Base-by-base conservation (phyloP, 2,113 vertebrate species). In the Lampris megalopsis region DNA sequence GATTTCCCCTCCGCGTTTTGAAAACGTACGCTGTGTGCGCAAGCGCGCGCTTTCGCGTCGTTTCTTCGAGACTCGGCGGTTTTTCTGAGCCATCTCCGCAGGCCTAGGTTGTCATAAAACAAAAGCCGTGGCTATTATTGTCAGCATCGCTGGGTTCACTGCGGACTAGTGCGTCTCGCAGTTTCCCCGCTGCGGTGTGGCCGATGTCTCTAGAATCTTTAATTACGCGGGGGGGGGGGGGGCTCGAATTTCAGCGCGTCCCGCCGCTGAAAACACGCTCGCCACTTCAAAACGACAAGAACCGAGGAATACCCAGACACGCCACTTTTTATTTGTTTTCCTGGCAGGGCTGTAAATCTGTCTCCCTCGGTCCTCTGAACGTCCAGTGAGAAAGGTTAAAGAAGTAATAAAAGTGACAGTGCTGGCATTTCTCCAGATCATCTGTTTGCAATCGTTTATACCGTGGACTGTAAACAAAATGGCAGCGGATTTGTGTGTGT, bases 331-430 rank as follows among this genome's bases (percentile, higher is more conserved):
- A 60, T 80, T 67, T 66, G 10, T 69, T 75, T 71, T 75, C 60
- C 36, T 13, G 65, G 60, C 66, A 77, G 43, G 9, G 40, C 11
- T 0, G 24, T 78, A 63, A 82, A 85, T 72, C 45, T 52, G 68
- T 71, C 73, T 80, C 41, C 2, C 49, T 42, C 36, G 1, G 60
- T 68, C 67, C 63, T 40, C 37, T 49, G 40, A 42, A 38, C 42
- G 36, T 71, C 40, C 1, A 41, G 9, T 53, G 6, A 2, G 50
- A 84, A 84, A 87, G 73, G 73, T 81, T 84, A 76, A 66, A 85
- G 63, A 72, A 75, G 71, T 10, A 70, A 69, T 67, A 70, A 80
- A 75, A 75, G 54, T 83, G 61, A 82, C 86, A 75, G 73, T 42
- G 2, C 42, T 80, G 72, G 41, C 63, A 70, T 79, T 79, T 84